Percentiles rank a stretch among this genome's conserved stretches.
Evolutionary conservation across 2,888 invertebrate species (phyloP).

Genomic region (Creontiades dilutus): DNA sequence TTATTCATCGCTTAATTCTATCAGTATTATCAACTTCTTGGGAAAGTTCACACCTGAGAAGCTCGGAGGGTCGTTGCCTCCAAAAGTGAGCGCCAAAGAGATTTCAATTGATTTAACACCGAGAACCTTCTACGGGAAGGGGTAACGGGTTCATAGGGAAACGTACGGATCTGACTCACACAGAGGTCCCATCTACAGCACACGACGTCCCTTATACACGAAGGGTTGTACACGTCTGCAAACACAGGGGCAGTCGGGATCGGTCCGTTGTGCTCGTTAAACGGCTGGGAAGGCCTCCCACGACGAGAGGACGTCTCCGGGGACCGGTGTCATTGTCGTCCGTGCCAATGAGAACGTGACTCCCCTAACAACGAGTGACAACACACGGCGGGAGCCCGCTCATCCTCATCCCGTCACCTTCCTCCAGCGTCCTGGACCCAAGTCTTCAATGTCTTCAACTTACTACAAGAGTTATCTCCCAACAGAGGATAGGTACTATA

Average conservation of each 20-base stretch:
- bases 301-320: slow-evolving; percentile 28
- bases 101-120: background rate
- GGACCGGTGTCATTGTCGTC: slow-evolving; percentile 42
- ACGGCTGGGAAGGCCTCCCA: slow-evolving; percentile 43
- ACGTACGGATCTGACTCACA: background rate
- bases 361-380: slow-evolving; percentile 61
- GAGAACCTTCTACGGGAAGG: background rate
- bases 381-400: slow-evolving; percentile 17
- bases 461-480: background rate
- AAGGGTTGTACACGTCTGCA: background rate
- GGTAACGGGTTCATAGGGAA: slow-evolving; percentile 19
- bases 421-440: background rate
- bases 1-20: too few species aligned
- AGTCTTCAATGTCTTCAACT: background rate
- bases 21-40: too few species aligned
- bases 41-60: too few species aligned
- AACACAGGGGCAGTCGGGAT: background rate
- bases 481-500: background rate
- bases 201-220: background rate
- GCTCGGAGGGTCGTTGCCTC: too few species aligned
- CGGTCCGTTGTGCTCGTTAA: slow-evolving; percentile 3
- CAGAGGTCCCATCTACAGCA: background rate
- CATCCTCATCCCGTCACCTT: slow-evolving; percentile 26
- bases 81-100: background rate
- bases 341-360: slow-evolving; percentile 66